Evolutionary conservation across 2,797 vertebrate genomes (phyloP).

Genomic region (Botia kubotai): DNA sequence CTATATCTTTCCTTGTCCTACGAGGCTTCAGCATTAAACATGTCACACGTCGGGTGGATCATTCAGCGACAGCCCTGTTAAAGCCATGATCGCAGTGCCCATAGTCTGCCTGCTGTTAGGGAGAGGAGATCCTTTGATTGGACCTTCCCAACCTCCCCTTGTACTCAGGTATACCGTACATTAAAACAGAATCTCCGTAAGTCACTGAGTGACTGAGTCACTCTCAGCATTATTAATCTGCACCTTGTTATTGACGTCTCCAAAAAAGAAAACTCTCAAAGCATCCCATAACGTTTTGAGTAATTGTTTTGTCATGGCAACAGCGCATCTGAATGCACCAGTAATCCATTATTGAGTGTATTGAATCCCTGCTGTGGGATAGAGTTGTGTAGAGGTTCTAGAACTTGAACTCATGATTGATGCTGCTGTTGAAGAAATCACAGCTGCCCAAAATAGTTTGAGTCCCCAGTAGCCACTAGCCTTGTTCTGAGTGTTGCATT

Average conservation of each 20-base stretch:
- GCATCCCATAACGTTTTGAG: background rate
- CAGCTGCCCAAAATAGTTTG: background rate
- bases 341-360: background rate
- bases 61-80: slow-evolving; percentile 10
- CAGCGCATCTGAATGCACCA: slow-evolving; percentile 10
- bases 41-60: background rate
- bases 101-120: slow-evolving; percentile 26
- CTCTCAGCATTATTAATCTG: background rate
- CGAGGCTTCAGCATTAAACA: background rate
- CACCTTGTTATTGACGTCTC: background rate
- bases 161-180: slow-evolving; percentile 59
- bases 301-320: slow-evolving; percentile 7
- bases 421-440: background rate
- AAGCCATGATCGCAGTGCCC: slow-evolving; percentile 30
- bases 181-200: slow-evolving; percentile 47
- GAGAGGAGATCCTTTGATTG: background rate
- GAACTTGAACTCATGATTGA: background rate
- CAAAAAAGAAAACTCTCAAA: background rate
- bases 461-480: slow-evolving; percentile 5
- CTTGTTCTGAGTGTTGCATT: slow-evolving; percentile 39
- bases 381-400: background rate
- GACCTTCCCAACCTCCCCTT: slow-evolving; percentile 31
- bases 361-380: background rate
- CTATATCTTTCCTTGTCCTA: slow-evolving; percentile 3
- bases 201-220: slow-evolving; percentile 23